These are phyloP conservation scores for Alca torda DNA, from an alignment of 2,797 vertebrate species.

Conservation along the genomic window DNA sequence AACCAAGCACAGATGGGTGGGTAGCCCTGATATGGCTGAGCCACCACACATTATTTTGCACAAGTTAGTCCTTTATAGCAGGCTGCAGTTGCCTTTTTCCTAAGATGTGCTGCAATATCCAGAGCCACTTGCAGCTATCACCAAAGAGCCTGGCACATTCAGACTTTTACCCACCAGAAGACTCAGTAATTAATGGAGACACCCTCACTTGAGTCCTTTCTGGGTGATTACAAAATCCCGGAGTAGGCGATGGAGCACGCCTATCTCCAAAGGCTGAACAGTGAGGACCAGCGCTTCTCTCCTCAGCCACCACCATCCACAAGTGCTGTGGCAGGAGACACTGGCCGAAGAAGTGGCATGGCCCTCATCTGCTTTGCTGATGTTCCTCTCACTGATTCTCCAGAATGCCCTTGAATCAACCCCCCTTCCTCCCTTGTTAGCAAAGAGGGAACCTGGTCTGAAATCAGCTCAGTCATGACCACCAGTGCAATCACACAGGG, in stretches of 20 bases:
- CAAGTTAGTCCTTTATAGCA: background rate
- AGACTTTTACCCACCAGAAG: background rate
- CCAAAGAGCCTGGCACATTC: background rate
- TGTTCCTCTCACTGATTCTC: background rate
- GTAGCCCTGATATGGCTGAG: background rate
- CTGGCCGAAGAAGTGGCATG: rapidly evolving
- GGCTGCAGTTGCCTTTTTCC: background rate
- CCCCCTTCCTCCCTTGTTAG: background rate
- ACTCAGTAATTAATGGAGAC: background rate
- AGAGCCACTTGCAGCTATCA: background rate
- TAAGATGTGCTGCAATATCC: background rate
- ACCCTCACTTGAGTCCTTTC: background rate
- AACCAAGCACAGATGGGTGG: rapidly evolving
- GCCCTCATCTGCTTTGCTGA: background rate
- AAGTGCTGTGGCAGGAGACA: background rate
- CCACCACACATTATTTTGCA: background rate
- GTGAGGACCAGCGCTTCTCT: rapidly evolving
- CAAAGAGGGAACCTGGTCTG: background rate
- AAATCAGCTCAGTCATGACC: background rate
- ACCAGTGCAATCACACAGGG: background rate
- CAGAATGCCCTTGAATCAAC: background rate
- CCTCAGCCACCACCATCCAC: background rate
- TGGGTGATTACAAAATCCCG: background rate
- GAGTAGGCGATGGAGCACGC: background rate
- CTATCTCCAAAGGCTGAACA: background rate